Evolutionary conservation across 2,888 invertebrate genomes (phyloP).

Genomic region (Amiota minor): DNA sequence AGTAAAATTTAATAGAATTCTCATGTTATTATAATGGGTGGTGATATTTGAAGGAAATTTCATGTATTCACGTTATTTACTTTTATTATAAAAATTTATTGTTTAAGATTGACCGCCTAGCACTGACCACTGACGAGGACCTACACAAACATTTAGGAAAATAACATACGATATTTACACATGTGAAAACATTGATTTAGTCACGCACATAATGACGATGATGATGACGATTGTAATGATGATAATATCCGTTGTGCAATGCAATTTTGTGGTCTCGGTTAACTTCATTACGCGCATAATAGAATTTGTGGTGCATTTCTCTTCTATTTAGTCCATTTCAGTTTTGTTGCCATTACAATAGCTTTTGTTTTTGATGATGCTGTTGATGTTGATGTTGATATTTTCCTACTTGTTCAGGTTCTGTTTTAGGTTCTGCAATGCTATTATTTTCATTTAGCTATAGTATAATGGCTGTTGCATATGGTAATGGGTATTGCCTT

Average conservation of each 20-base stretch:
- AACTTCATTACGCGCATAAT: slow-evolving; percentile 27
- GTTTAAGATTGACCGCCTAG: too few species aligned
- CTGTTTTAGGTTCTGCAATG: background rate
- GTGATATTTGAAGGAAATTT: too few species aligned
- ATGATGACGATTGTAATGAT: background rate
- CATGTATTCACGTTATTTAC: too few species aligned
- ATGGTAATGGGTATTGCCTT: background rate
- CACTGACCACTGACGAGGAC: too few species aligned
- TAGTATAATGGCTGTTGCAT: background rate
- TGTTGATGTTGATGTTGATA: background rate
- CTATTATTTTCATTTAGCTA: background rate
- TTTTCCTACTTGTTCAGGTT: background rate
- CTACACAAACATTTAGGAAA: too few species aligned
- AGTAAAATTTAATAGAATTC: too few species aligned
- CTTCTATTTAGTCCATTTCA: background rate
- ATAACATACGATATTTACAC: too few species aligned
- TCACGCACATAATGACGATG: background rate
- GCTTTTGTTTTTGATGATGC: background rate
- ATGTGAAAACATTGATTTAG: too few species aligned
- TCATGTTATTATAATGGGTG: too few species aligned
- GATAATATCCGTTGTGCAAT: slow-evolving; percentile 19
- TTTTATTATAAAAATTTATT: too few species aligned
- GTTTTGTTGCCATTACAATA: slow-evolving; percentile 9
- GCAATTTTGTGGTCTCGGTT: slow-evolving; percentile 22
- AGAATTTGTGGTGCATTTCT: slow-evolving; percentile 21